Evolutionary conservation across 1,140 invertebrate genomes (phyloP), one percentile per base, ranked within the genome.

Genomic region (Asbolus verrucosus): DNA sequence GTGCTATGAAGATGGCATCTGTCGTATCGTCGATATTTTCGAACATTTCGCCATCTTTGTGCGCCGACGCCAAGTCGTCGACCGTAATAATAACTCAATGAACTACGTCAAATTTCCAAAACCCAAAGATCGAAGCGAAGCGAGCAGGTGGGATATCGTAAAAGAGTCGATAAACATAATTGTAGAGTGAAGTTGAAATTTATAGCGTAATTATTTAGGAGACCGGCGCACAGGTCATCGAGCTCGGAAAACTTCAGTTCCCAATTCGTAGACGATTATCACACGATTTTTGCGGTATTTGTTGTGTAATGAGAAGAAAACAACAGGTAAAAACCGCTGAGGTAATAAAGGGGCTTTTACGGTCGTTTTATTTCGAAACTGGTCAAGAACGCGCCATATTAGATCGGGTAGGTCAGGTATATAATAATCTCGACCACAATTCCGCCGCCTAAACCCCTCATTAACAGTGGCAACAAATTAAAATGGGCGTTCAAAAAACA

Each of bases 401-500:
- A 30, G 27, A 30, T 30, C 27, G 27, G n/a, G 15, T 50, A 50
- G 50, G 50, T 59, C 50, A 59, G 50, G 18, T 15, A 16, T n/a
- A n/a, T n/a, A n/a, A n/a, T n/a, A n/a, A n/a, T n/a, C n/a, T n/a
- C n/a, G n/a, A n/a, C n/a, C n/a, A n/a, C n/a, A n/a, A n/a, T n/a
- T n/a, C n/a, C n/a, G n/a, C n/a, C 6, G 3, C 15, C 21, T 16
- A 27, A 59, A 59, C 50, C 50, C 13, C 11, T n/a, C 19, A 59
- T 59, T 59, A 27, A 24, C 19, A 59, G 50, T 59, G 50, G 50
- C 50, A 59, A 59, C 50, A 59, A 59, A 59, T 59, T 59, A 59
- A 59, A 59, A 59, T 11, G 3, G 21, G 43, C n/a, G 50, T 11
- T 27, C 16, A 14, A 27, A 30, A 30, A 30, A 30, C 4, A 8